phyloP scores from a whole-genome alignment of 1,140 invertebrate species.

The Drosophila lacteicornis region DNA sequence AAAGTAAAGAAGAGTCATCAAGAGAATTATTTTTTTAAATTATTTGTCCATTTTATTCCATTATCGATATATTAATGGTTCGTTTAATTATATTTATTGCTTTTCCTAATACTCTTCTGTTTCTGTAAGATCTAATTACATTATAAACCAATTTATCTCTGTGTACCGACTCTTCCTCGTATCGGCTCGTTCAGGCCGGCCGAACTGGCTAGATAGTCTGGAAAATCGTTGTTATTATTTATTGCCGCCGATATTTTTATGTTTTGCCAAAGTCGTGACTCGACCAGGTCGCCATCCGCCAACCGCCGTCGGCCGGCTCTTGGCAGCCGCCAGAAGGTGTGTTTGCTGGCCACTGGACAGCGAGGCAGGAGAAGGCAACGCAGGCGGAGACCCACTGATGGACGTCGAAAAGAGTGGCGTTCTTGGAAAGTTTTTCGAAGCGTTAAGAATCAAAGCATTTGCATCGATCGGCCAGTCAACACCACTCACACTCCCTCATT shows the following conservation, averaged over 20 bases:
- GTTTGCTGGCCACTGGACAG: constrained; percentile 63
- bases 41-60: no score
- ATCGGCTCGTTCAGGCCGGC: constrained; percentile 29
- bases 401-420: constrained; percentile 51
- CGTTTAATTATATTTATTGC: no score
- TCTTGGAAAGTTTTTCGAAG: constrained; percentile 65
- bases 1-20: no score
- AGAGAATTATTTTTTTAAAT: neutral
- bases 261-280: constrained; percentile 82
- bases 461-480: constrained; percentile 48
- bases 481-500: constrained; percentile 22
- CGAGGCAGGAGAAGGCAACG: constrained; percentile 9
- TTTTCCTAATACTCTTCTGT: neutral
- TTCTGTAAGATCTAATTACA: neutral
- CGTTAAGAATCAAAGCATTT: constrained; percentile 59
- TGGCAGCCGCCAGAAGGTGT: constrained; percentile 74
- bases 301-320: constrained; percentile 17
- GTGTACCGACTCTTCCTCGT: constrained; percentile 34
- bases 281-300: constrained; percentile 58
- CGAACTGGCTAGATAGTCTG: constrained; percentile 72
- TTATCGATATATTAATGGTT: neutral
- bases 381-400: constrained; percentile 55
- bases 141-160: constrained; percentile 1
- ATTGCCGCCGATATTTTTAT: constrained; percentile 83
- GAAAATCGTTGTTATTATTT: constrained; percentile 84